Base-by-base conservation (phyloP, 2,888 invertebrate species). In the Drosophila leonis region DNA sequence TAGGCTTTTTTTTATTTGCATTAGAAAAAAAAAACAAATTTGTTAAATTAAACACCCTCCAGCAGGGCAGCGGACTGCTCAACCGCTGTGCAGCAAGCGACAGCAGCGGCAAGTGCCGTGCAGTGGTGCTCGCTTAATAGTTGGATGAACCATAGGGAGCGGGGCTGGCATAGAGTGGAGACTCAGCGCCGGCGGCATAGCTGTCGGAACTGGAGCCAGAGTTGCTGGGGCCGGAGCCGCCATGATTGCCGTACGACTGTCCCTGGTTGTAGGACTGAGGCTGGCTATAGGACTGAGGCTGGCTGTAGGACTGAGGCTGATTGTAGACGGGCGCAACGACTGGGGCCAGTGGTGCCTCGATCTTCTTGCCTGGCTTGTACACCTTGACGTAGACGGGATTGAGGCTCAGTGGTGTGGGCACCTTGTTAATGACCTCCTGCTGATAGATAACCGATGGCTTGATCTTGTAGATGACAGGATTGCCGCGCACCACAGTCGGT, bases 301-400 rank as follows among this genome's bases (percentile, higher is more conserved):
- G 80, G 51, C 65, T 74, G 27, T 78, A 72, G 0, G 52, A 57
- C 44, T 77, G 72, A 12, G 60, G 75, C 65, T 89, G 83, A 35
- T 64, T 75, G 68, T 90, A 90, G 65, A 69, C 76, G 57, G 91
- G 83, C 5, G 82, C 83, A n/a, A 88, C 84, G 52, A 90, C 88
- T 29, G 90, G 91, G 27, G 86, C 83, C 55, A 88, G 49, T 0
- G 90, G 90, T 13, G 88, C 84, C 66, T 91, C 87, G 42, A 91
- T 87, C 65, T 91, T 90, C 85, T 92, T 92, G 87, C 92, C 92
- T 29, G 92, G 92, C 71, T 92, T 92, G 86, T 92, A 92, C 59
- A 92, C 92, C 79, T 92, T 92, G 2, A 92, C 92, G 80, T 92
- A 92, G 68, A 92, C 92, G 44, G 92, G 92, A 55, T 92, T 92